A percentile compares a stretch with the other conserved stretches of the same genome.
Conservation (phyloP, 2,113 vertebrate species). For the Limanda limanda region DNA sequence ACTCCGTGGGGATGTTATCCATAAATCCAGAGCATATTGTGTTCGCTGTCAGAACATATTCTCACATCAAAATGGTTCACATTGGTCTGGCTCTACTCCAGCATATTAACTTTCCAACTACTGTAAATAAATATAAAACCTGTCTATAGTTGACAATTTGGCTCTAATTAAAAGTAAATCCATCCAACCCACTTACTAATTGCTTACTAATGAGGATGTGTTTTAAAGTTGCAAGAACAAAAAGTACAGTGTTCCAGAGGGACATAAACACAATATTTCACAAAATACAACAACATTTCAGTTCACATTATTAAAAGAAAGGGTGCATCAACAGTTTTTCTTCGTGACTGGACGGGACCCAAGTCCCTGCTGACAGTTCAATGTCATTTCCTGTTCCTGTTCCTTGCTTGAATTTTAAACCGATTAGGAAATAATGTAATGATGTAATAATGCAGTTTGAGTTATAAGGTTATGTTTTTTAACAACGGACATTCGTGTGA, state of each 20-base stretch:
- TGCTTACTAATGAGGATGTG: not conserved
- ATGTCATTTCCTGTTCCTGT: too few relatives aligned
- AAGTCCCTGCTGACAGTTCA: too few relatives aligned
- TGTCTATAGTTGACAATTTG: conserved; percentile 6
- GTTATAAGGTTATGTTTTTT: too few relatives aligned
- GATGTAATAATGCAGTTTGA: too few relatives aligned
- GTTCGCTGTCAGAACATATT: conserved; percentile 9
- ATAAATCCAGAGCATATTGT: not conserved
- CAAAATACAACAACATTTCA: too few relatives aligned
- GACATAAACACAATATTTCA: too few relatives aligned
- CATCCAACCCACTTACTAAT: not conserved
- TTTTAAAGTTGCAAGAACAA: not conserved
- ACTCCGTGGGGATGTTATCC: not conserved
- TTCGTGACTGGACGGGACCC: too few relatives aligned
- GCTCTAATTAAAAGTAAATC: not conserved
- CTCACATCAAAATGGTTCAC: not conserved
- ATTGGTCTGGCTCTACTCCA: conserved; percentile 1
- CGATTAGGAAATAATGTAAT: too few relatives aligned
- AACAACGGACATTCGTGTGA: not conserved
- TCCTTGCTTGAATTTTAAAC: too few relatives aligned
- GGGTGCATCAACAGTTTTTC: too few relatives aligned
- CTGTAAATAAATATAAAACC: not conserved
- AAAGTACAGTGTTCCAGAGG: too few relatives aligned
- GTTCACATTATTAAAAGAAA: too few relatives aligned
- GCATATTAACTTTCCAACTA: not conserved